Conservation (phyloP, 1,140 invertebrate genomes). For the Leptinotarsa defecta region DNA sequence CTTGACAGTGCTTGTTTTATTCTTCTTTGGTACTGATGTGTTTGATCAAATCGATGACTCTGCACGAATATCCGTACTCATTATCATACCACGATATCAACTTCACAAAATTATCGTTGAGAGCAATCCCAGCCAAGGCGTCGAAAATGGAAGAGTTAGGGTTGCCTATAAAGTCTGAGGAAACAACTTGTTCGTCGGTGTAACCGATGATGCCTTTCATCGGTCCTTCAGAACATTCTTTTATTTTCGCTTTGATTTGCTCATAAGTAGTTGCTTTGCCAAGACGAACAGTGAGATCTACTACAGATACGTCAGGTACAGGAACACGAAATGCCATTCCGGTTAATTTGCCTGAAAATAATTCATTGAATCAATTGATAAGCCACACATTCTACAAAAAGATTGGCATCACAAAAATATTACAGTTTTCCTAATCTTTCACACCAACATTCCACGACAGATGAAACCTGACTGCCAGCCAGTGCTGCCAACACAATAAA, state of each 20-base stretch:
- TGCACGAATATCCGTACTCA: constrained; percentile 91
- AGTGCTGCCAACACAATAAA: too few relatives aligned
- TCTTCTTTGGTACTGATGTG: constrained; percentile 61
- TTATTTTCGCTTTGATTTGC: constrained; percentile 88
- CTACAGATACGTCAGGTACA: constrained; percentile 93
- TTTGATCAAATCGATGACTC: constrained; percentile 93
- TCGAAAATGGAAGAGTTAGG: constrained; percentile 90
- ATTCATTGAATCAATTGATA: not conserved
- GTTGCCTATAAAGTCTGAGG: constrained; percentile 89
- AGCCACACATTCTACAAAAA: too few relatives aligned
- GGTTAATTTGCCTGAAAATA: constrained; percentile 23
- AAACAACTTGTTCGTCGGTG: constrained; percentile 93
- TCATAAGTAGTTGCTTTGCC: constrained; percentile 77
- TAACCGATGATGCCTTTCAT: constrained; percentile 92
- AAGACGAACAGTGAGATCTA: constrained; percentile 89
- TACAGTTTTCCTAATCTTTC: too few relatives aligned
- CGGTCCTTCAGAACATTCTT: constrained; percentile 77
- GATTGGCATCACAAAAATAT: too few relatives aligned
- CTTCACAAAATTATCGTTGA: constrained; percentile 90
- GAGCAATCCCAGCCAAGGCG: constrained; percentile 88
- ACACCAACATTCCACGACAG: too few relatives aligned
- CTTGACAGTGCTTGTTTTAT: not conserved
- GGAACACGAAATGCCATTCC: constrained; percentile 69
- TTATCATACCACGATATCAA: constrained; percentile 96
- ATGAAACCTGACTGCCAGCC: too few relatives aligned